phyloP scores from a whole-genome alignment of 2,797 vertebrate genomes.

The Sebastes hopkinsi region DNA sequence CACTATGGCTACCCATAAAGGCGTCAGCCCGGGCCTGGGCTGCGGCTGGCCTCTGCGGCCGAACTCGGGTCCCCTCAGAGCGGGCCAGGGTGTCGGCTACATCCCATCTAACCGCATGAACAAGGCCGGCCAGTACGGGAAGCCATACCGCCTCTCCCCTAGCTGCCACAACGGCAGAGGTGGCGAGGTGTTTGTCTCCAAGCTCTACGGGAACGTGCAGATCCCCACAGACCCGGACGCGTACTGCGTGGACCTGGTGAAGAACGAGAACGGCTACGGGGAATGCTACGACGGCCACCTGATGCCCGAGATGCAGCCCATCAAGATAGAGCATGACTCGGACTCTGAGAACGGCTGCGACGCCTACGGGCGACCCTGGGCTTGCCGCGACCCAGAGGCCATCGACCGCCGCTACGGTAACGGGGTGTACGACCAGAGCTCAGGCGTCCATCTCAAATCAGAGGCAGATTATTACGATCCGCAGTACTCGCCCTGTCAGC shows the following conservation, averaged over 20 bases:
- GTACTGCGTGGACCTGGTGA: constrained; percentile 81
- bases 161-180: constrained; percentile 78
- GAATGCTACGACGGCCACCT: constrained; percentile 77
- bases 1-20: constrained; percentile 79
- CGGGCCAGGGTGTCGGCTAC: constrained; percentile 67
- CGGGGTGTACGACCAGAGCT: constrained; percentile 70
- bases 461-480: constrained; percentile 83
- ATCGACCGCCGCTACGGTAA: constrained; percentile 72
- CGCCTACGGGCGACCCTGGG: constrained; percentile 82
- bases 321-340: constrained; percentile 92
- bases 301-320: constrained; percentile 82
- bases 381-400: constrained; percentile 69
- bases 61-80: constrained; percentile 64
- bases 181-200: constrained; percentile 77
- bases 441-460: constrained; percentile 86
- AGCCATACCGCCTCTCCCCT: constrained; percentile 82
- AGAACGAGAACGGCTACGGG: constrained; percentile 80
- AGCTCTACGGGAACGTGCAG: constrained; percentile 77
- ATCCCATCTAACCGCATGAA: constrained; percentile 72
- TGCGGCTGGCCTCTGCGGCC: constrained; percentile 77
- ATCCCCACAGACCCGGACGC: constrained; percentile 75
- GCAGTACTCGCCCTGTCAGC: constrained; percentile 85
- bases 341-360: constrained; percentile 87
- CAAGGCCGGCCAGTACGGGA: constrained; percentile 80
- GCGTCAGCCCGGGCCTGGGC: constrained; percentile 66